Evolutionary conservation across 2,113 vertebrate genomes (phyloP), one percentile per base, ranked within the genome.

Genomic region (Prietella phreatophila): DNA sequence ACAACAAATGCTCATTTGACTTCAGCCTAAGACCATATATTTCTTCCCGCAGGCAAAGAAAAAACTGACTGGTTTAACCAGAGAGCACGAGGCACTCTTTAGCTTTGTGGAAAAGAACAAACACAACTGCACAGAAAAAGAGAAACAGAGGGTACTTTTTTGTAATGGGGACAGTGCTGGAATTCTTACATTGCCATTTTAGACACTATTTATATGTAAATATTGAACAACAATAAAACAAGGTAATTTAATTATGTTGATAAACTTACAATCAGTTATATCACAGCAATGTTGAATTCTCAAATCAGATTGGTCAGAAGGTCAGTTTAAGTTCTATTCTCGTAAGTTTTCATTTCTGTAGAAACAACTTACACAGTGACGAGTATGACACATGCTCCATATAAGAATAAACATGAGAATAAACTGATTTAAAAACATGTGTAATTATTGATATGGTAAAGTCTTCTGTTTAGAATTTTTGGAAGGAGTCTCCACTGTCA

Each of bases 21-120:
- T n/a, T 88, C 15, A 89, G 33, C 75, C 30, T 27, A 9, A 65
- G 78, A 79, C 69, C 53, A 39, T 73, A 27, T 87, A 50, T n/a
- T 47, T 79, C 47, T 91, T 69, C 84, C 81, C 88, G 11, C 90
- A 98, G 96, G 92, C 94, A 30, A 97, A 97, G 89, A 96, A 96
- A 93, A 97, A 97, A 91, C 87, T 97, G 92, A 86, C 91, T 87
- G 93, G 93, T 50, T 92, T 96, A 86, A 97, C 95, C 55, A 96
- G 95, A 92, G 96, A 97, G 89, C 97, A 97, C 0, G 92, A 97
- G 91, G 94, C 93, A 17, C 94, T 97, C 84, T 97, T 97, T 93
- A 96, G 95, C 88, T 96, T 95, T 85, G 93, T 96, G 83, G 95
- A 97, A 92, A 96, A 93, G 85, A 96, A 95, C 88, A 96, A 95